Base-by-base conservation (phyloP, 2,797 vertebrate species). In the Sitta carolinensis region DNA sequence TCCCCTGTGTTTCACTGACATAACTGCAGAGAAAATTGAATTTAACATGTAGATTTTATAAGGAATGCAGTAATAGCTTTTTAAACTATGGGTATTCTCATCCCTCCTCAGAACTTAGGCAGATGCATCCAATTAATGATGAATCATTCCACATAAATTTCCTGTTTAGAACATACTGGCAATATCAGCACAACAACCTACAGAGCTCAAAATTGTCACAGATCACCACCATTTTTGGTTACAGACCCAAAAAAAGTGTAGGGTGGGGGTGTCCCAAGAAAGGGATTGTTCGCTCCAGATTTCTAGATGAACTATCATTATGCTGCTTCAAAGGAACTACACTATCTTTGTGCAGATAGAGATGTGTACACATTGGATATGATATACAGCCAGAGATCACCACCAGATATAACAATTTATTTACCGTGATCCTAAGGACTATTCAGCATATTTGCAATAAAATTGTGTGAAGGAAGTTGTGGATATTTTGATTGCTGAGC, bases 71-170 rank as follows among this genome's bases (percentile, higher is more conserved):
- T 51, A 48, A 75, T 15, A 93, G 67, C 20, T 17, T 89, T 93
- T 79, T 82, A 7, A 84, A 92, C 58, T 70, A 34, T 19, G 68
- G 57, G 89, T 91, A 93, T 95, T 97, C 89, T 97, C 87, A 94
- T 76, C 80, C 52, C 95, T 95, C 70, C 88, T 96, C 86, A 86
- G 16, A 59, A 84, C 32, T 59, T 58, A 61, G 67, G 73, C 80
- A 97, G 96, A 97, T 93, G 92, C 43, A 83, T 87, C 70, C 94
- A 97, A 75, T 94, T 92, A 97, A 89, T 48, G 58, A 86, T 90
- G 89, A 94, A 92, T 90, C 92, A 94, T 54, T 94, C 79, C 34
- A 85, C 36, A 88, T 59, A 92, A 62, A 79, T 91, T 93, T 97
- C 94, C 89, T 90, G 94, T 94, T 95, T 78, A 83, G 74, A 94